Percentiles rank a stretch among this genome's conserved stretches.
Conservation (phyloP, 2,888 invertebrate species). For the Nomada goodeniana region DNA sequence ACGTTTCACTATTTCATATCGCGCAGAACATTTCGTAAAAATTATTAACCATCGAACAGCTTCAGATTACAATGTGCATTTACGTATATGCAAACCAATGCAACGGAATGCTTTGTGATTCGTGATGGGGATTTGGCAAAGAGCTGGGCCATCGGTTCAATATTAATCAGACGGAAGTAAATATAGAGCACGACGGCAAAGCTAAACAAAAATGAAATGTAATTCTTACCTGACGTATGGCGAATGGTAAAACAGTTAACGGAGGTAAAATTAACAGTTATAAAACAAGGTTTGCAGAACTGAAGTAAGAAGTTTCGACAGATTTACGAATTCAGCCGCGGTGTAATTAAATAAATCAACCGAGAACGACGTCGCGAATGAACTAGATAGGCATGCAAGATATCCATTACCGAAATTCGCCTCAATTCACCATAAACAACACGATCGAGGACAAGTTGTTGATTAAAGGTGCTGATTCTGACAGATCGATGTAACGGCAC, state of each 20-base stretch:
- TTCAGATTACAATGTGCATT: too few species aligned
- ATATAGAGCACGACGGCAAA: too few species aligned
- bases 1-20: background rate
- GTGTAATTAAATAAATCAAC: conserved; percentile 14
- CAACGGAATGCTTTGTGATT: too few species aligned
- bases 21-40: too few species aligned
- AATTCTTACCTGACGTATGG: too few species aligned
- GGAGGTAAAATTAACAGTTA: too few species aligned
- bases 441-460: background rate
- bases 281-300: background rate
- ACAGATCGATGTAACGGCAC: conserved; percentile 35
- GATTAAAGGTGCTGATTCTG: conserved; percentile 24
- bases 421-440: background rate
- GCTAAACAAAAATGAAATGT: too few species aligned
- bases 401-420: background rate
- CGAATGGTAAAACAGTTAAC: background rate
- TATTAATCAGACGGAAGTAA: too few species aligned
- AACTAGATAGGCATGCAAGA: background rate
- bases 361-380: background rate
- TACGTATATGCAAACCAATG: too few species aligned
- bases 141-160: too few species aligned
- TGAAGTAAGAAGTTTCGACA: background rate
- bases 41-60: too few species aligned
- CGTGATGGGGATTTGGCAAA: too few species aligned
- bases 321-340: background rate